A percentile compares a stretch with the other conserved stretches of the same genome.
phyloP scores from a whole-genome alignment of 2,113 vertebrate species.

The Scomber colias region DNA sequence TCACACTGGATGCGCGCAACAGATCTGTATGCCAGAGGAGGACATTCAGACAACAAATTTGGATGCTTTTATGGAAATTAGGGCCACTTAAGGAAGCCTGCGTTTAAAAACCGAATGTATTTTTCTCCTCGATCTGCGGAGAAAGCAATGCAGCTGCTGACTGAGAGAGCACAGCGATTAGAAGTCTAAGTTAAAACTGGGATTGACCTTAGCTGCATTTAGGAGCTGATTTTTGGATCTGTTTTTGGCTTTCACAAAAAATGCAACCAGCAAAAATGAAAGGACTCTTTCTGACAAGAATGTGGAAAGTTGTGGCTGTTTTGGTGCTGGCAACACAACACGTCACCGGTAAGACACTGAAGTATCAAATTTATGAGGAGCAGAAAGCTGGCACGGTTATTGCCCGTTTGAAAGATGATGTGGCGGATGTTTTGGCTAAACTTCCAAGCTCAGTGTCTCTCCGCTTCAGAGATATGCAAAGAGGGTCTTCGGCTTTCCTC shows the following conservation, averaged over 20 bases:
- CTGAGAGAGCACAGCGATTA: constrained; percentile 23
- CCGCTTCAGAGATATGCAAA: constrained; percentile 95
- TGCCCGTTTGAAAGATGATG: constrained; percentile 92
- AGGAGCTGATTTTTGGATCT: constrained; percentile 26
- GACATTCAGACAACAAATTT: background rate
- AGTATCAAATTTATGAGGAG: constrained; percentile 96
- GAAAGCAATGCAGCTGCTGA: constrained; percentile 63
- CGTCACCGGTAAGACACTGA: constrained; percentile 88
- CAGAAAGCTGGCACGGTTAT: constrained; percentile 94
- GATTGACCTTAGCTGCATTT: constrained; percentile 15
- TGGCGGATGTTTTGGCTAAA: constrained; percentile 90
- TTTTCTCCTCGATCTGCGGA: background rate
- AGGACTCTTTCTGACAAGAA: constrained; percentile 48
- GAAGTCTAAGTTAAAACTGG: constrained; percentile 57
- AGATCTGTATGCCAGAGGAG: constrained; percentile 47
- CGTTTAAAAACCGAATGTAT: constrained; percentile 11
- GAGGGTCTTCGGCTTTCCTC: constrained; percentile 89
- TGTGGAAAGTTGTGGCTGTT: constrained; percentile 76
- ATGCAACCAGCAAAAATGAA: constrained; percentile 51
- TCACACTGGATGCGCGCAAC: constrained; percentile 65
- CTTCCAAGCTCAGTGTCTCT: constrained; percentile 90
- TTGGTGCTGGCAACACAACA: constrained; percentile 74
- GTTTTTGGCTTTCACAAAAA: constrained; percentile 19
- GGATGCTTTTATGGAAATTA: constrained; percentile 43
- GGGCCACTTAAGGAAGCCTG: constrained; percentile 25